Evolutionary conservation across 2,797 vertebrate genomes (phyloP), one percentile per base, ranked within the genome.

Genomic region (Chiloscyllium punctatum): DNA sequence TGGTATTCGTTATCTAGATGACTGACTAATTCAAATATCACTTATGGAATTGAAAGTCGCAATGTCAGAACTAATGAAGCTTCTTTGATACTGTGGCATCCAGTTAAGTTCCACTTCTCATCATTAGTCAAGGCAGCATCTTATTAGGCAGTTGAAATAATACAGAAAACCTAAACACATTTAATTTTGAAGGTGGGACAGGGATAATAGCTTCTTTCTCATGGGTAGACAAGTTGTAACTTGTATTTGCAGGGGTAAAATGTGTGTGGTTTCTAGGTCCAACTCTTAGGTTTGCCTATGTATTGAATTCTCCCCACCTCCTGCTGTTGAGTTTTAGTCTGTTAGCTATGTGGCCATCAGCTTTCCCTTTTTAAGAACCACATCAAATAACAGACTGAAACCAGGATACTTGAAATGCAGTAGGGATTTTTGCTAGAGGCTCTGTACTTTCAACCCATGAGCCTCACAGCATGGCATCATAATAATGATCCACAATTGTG

Each of bases 401-500:
- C 4, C 1, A 53, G 71, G 68, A 77, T 72, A 57, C 48, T 53
- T 74, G 94, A 95, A 95, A 74, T 74, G 16, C 30, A 18, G 48
- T 27, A n/a, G 71, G 57, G 25, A 33, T 77, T 77, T 57, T 33
- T 95, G 94, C 94, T 71, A 33, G 94, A 95, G 94, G 94, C 71
- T 77, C 48, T 53, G 23, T 95, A 71, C 71, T 95, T 95, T 77
- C 71, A 95, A 57, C 48, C 13, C 51, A 48, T 4, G 42, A 95
- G 71, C 94, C 71, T 72, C 94, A 77, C 94, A 95, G 94, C 94
- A 53, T 25, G 94, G 25, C 71, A 74, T 42, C 30, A 72, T 74
- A 57, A 95, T 95, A 95, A 95, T 95, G 94, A 95, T 95, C 48
- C 25, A 74, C 71, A 27, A 48, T 53, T 95, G 69, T 77, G 71